Base-by-base conservation (phyloP, 92 coral and sea anemone species). In the Epizoanthus fatuus region DNA sequence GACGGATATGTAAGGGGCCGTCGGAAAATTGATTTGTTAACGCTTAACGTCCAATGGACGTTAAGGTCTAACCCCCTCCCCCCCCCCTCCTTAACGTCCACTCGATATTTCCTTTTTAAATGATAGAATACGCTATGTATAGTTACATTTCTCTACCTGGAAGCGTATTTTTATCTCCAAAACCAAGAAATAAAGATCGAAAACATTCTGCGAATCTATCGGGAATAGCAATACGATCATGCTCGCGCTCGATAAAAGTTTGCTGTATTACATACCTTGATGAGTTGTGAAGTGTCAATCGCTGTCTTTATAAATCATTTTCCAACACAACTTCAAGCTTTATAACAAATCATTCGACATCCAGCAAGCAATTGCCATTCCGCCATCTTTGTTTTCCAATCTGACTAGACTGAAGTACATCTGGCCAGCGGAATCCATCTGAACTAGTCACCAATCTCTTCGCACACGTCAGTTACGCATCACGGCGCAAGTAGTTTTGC, bases 361-460 rank as follows among this genome's bases (percentile, higher is more conserved):
- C 78, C 62, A 72, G 62, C 78, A 72, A 72, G 78, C 38, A 72
- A 52, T 39, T 72, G 63, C 77, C 77, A 49, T 37, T 72, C 60
- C 42, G 62, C 78, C 78, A 72, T 49, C 62, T 72, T 72, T 49
- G 78, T 72, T 72, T 72, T 72, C 78, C 63, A 72, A 72, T 72
- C 52, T 47, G 52, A 47, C 47, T 47, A 47, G 52, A 47, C 52
- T 7, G 52, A 47, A 47, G 53, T 49, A 72, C 49, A 54, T 74
- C 64, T 74, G 64, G 51, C 49, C 80, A 32, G 80, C 51, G 11
- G 80, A 74, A 54, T 74, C 80, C 64, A 74, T 74, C 80, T 53
- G 79, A 74, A 74, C 79, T 52, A 74, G 79, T 74, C 79, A 14
- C 64, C 64, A 74, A 53, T 54, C 79, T 74, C 79, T 73, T 73